Base-by-base conservation (phyloP, 1,140 invertebrate genomes). In the Drosophila simulans region DNA sequence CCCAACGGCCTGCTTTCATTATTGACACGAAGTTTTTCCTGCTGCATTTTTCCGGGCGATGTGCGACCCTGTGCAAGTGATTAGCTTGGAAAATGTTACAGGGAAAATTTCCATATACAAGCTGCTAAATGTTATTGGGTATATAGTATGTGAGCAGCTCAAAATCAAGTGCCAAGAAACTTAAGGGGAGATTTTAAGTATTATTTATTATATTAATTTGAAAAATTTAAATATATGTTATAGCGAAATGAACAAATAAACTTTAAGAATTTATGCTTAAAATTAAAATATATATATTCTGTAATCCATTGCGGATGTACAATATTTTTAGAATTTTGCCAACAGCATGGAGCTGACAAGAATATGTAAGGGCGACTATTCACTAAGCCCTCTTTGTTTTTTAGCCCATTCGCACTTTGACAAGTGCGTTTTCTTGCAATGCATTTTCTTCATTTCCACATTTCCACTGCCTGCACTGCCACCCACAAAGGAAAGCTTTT, bases 341-440 rank as follows among this genome's bases (percentile, higher is more conserved):
- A 11, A 13, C 27, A 22, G 11, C 10, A 12, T 35, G 8, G 3
- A 63, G 37, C n/a, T 59, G 11, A 17, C 37, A 63, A 11, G 11
- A 34, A 49, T 15, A 49, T 49, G 46, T 49, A 31, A 49, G 13
- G 15, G 3, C 25, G 46, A 49, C 46, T 31, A 49, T 49, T 49
- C 25, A 15, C 25, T n/a, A 49, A 49, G 48, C 27, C 20, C 20
- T 22, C 40, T 37, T 63, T 62, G 31, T 31, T n/a, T 37, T 37
- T 22, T 5, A 0, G 15, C 40, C 15, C 62, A 17, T 27, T 35
- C 20, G 15, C 31, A 31, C 35, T n/a, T 48, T 39, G 34, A 68
- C 63, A 69, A 69, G 63, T 69, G 62, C 62, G 48, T 69, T 69
- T 69, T 15, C 34, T 37, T 68, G 37, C 58, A 15, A 64, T 39